A percentile compares a stretch with the other conserved stretches of the same genome.
Conservation (phyloP, 1,140 invertebrate genomes). For the Drosophila kanapiae region DNA sequence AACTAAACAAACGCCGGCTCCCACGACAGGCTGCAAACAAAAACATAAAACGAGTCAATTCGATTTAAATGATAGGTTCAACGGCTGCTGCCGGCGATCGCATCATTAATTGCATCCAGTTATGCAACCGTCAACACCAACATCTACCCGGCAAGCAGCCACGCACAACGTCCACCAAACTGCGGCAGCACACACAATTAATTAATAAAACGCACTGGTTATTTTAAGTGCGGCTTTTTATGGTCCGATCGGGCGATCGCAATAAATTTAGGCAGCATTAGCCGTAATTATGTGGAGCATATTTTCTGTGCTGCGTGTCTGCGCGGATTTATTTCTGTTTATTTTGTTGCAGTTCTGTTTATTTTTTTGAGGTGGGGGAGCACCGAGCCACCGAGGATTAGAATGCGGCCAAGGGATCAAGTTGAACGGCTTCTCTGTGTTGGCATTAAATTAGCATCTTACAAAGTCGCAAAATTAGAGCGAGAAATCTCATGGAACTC, state of each 20-base stretch:
- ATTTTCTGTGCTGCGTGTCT: conserved; percentile 4
- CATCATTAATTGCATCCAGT: conserved; percentile 39
- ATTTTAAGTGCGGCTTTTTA: conserved; percentile 7
- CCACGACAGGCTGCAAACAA: conserved; percentile 7
- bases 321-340: not conserved
- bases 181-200: conserved; percentile 29
- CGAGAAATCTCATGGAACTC: not conserved
- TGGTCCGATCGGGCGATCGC: conserved; percentile 10
- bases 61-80: conserved; percentile 41
- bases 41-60: conserved; percentile 30
- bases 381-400: not conserved
- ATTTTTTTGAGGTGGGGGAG: conserved; percentile 11
- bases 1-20: conserved; percentile 6
- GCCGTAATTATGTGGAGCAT: conserved; percentile 36
- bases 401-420: conserved; percentile 28
- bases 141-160: not conserved
- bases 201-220: conserved; percentile 40
- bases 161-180: not conserved
- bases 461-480: not conserved
- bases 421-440: not conserved
- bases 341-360: not conserved
- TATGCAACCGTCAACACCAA: conserved; percentile 18
- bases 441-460: conserved; percentile 1
- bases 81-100: conserved; percentile 21
- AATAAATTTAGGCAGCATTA: conserved; percentile 33